Evolutionary conservation across 2,888 invertebrate genomes (phyloP).

Genomic region (Clusia tigrina): DNA sequence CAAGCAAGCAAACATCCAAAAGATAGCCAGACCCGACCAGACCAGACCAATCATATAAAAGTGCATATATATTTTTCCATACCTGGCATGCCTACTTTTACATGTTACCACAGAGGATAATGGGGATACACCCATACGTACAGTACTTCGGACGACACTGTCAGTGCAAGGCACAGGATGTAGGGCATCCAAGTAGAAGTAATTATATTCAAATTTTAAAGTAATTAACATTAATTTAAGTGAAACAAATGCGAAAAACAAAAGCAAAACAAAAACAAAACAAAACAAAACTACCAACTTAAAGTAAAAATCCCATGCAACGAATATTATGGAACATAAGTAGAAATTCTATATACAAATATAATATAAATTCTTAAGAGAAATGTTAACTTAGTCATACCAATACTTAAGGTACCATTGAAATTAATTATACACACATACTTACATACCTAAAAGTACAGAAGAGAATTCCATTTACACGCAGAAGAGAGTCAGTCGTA

Average conservation of each 20-base stretch:
- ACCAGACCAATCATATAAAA: too few species aligned
- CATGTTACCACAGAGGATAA: too few species aligned
- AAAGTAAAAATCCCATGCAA: constrained; percentile 64
- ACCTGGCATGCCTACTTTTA: too few species aligned
- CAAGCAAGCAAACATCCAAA: too few species aligned
- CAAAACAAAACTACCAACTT: constrained; percentile 52
- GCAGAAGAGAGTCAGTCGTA: too few species aligned
- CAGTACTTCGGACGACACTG: too few species aligned
- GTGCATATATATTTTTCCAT: too few species aligned
- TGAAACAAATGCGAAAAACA: constrained; percentile 43
- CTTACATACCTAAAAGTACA: constrained; percentile 27
- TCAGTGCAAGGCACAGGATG: too few species aligned
- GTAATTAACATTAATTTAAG: constrained; percentile 37
- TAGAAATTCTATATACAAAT: constrained; percentile 60
- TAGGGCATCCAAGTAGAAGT: neutral
- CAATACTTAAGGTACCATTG: neutral
- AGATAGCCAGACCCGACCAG: too few species aligned
- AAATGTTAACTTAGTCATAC: constrained; percentile 26
- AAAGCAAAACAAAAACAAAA: constrained; percentile 49
- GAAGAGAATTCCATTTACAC: constrained; percentile 18
- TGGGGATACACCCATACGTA: too few species aligned
- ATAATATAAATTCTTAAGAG: constrained; percentile 34
- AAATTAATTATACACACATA: constrained; percentile 23
- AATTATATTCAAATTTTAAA: neutral
- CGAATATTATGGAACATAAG: constrained; percentile 66